Evolutionary conservation across 2,113 vertebrate species (phyloP).

Genomic region (Bujurquina vittata): DNA sequence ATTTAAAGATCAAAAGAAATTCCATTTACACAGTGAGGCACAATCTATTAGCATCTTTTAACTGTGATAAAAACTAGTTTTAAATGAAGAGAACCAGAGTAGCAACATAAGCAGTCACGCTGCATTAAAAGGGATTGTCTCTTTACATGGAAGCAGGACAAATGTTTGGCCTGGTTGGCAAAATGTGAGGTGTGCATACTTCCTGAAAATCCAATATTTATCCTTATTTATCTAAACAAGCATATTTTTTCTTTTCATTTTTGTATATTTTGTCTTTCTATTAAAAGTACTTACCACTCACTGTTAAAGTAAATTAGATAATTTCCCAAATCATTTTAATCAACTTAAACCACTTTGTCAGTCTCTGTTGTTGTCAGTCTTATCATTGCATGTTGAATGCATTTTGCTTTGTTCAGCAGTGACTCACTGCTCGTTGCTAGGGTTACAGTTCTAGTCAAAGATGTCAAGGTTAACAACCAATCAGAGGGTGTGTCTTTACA

Average conservation of each 20-base stretch:
- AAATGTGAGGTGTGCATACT: too few relatives aligned
- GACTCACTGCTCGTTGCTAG: background rate
- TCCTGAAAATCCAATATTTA: too few relatives aligned
- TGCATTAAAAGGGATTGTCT: background rate
- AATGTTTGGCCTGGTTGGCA: too few relatives aligned
- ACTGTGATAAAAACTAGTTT: background rate
- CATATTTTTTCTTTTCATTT: too few relatives aligned
- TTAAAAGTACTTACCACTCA: background rate
- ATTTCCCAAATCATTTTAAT: background rate
- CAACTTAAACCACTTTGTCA: background rate
- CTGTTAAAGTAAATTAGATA: background rate
- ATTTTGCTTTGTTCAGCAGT: background rate
- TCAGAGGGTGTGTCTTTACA: background rate
- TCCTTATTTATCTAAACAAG: too few relatives aligned
- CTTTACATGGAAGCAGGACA: background rate
- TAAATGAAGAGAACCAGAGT: background rate
- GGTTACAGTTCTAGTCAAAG: background rate
- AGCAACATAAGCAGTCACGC: background rate
- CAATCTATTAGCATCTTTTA: background rate
- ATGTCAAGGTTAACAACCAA: background rate
- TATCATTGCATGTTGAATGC: background rate
- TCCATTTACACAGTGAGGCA: background rate
- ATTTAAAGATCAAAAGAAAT: background rate
- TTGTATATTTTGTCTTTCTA: background rate
- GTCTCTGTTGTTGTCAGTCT: background rate